Base-by-base conservation (phyloP, 2,888 invertebrate species). In the Apamea sordens region DNA sequence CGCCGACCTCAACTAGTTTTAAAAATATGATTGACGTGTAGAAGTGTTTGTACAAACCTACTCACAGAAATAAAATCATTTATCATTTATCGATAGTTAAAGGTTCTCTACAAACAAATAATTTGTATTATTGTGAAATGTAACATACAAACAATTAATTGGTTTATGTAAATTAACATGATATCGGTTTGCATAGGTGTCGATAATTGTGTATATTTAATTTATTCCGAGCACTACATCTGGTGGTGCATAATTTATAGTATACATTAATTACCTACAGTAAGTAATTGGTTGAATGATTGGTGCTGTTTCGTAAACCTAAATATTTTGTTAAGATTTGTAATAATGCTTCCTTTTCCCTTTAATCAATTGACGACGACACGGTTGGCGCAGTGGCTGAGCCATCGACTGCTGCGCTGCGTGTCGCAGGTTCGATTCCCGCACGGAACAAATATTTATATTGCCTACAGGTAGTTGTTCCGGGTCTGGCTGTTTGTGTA, bases 81-180 rank as follows among this genome's bases (percentile, higher is more conserved):
- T 2, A 50, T 21, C 50, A 50, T 18, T 50, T 7, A 50, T 21
- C 1, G 53, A 53, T 44, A 47, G 8, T 15, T 47, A 32, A n/a
- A 24, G 6, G 13, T 21, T 53, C 15, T 41, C 59, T n/a, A 63
- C 47, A 71, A 24, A 32, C n/a, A 18, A 79, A 72, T 28, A 28
- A 13, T 47, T 65, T 36, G 6, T 56, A 18, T 47, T 36, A 21
- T 13, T 32, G 61, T 18, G 32, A 21, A 47, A 50, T 50, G 18
- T 59, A 21, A 32, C 32, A 36, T 21, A n/a, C 53, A 56, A 64
- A 56, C 10, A 83, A 69, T 82, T 76, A 84, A 85, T 74, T 85
- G 67, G 50, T 71, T 77, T 74, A 78, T 74, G 70, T 73, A 74
- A 85, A 74, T 82, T 56, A 21, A 77, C 44, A 81, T 67, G 32